Conservation (phyloP, 2,888 invertebrate species). For the Lasiommata megera region DNA sequence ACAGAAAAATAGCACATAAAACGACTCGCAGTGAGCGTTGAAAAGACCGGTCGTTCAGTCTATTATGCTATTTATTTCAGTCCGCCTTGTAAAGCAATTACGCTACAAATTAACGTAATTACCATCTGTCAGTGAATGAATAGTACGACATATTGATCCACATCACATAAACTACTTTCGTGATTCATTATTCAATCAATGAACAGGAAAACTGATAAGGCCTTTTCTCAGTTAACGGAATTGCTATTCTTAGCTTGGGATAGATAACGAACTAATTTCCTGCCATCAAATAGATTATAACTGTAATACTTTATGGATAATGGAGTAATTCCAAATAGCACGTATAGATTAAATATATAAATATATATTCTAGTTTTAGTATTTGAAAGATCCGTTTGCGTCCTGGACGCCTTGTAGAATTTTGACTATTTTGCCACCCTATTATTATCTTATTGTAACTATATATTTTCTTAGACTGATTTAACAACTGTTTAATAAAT, state of each 20-base stretch:
- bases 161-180: conserved; percentile 40
- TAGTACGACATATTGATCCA: conserved; percentile 36
- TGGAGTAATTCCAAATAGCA: too few relatives aligned
- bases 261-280: background rate
- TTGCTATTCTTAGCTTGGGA: conserved; percentile 57
- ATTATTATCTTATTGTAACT: too few relatives aligned
- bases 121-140: conserved; percentile 41
- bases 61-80: conserved; percentile 26
- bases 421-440: too few relatives aligned
- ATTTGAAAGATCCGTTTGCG: too few relatives aligned
- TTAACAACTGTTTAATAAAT: too few relatives aligned
- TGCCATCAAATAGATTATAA: background rate
- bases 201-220: conserved; percentile 73
- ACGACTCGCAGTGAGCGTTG: conserved; percentile 18
- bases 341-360: too few relatives aligned
- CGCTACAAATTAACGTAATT: conserved; percentile 23
- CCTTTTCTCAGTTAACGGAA: conserved; percentile 72
- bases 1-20: conserved; percentile 21
- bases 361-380: too few relatives aligned
- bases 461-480: too few relatives aligned
- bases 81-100: conserved; percentile 22
- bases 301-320: background rate
- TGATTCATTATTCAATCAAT: conserved; percentile 71
- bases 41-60: conserved; percentile 21
- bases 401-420: too few relatives aligned